Conservation (phyloP, 2,888 invertebrate species). For the Megastigmus dorsalis region DNA sequence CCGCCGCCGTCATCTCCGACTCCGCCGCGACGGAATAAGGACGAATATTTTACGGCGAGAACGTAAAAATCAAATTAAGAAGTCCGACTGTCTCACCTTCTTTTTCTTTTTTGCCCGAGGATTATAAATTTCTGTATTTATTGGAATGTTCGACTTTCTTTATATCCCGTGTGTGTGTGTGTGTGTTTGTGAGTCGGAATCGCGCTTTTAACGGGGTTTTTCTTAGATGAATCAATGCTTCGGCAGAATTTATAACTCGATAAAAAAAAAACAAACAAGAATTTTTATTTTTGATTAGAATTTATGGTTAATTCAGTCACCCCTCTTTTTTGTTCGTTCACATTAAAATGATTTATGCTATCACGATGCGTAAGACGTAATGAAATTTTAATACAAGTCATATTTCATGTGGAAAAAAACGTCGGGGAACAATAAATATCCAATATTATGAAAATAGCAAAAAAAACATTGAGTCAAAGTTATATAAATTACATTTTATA, state of each 20-base stretch:
- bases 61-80: constrained; percentile 38
- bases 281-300: constrained; percentile 1
- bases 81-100: constrained; percentile 2
- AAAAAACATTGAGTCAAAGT: neutral
- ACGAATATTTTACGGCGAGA: constrained; percentile 29
- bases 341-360: neutral
- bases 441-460: neutral
- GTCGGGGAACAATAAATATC: neutral
- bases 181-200: too few species aligned
- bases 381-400: too few species aligned
- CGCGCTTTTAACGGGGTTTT: constrained; percentile 24
- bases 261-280: constrained; percentile 8
- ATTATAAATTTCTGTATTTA: constrained; percentile 39
- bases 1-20: too few species aligned
- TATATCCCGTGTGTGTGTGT: neutral
- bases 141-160: constrained; percentile 39
- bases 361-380: too few species aligned
- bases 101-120: constrained; percentile 7
- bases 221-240: constrained; percentile 15
- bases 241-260: constrained; percentile 11
- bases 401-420: too few species aligned
- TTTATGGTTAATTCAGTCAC: neutral
- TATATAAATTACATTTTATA: neutral
- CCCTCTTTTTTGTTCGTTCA: neutral
- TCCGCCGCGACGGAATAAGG: neutral